phyloP scores from a whole-genome alignment of 2,888 invertebrate genomes.

The Torymus texanus region DNA sequence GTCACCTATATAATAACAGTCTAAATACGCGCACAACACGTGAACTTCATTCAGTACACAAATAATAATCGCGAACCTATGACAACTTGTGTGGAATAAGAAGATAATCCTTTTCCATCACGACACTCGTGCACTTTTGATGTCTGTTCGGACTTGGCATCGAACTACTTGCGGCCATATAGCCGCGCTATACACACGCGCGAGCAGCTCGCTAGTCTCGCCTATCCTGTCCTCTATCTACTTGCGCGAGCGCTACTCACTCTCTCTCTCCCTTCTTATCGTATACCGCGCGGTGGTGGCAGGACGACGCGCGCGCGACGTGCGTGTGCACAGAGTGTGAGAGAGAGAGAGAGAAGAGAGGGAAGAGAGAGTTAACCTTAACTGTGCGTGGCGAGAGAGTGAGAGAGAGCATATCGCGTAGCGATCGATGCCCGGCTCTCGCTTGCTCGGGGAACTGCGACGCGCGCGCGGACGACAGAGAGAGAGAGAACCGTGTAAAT shows the following conservation, averaged over 20 bases:
- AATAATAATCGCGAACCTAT: too few species aligned
- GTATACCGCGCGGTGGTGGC: not conserved
- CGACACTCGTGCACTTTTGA: not conserved
- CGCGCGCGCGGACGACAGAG: slow-evolving; percentile 20
- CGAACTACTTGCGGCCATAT: slow-evolving; percentile 10
- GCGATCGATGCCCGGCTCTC: slow-evolving; percentile 33
- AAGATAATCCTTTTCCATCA: too few species aligned
- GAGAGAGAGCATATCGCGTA: slow-evolving; percentile 48
- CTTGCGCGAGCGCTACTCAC: slow-evolving; percentile 3
- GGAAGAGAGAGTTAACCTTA: slow-evolving; percentile 21
- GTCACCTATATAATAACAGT: too few species aligned
- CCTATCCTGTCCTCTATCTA: slow-evolving; percentile 7
- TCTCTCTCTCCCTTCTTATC: not conserved
- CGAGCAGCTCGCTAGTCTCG: not conserved
- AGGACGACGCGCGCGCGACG: too few species aligned
- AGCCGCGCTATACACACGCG: too few species aligned
- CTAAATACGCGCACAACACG: too few species aligned
- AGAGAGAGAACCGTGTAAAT: slow-evolving; percentile 11
- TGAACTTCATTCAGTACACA: too few species aligned
- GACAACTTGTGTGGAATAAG: too few species aligned
- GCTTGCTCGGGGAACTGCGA: slow-evolving; percentile 37
- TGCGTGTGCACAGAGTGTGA: too few species aligned
- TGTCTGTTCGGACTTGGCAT: slow-evolving; percentile 11
- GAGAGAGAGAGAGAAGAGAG: too few species aligned
- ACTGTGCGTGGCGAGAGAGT: slow-evolving; percentile 33